A percentile compares a stretch with the other conserved stretches of the same genome.
phyloP scores from a whole-genome alignment of 1,140 invertebrate genomes.

The Zaprionus vittiger region DNA sequence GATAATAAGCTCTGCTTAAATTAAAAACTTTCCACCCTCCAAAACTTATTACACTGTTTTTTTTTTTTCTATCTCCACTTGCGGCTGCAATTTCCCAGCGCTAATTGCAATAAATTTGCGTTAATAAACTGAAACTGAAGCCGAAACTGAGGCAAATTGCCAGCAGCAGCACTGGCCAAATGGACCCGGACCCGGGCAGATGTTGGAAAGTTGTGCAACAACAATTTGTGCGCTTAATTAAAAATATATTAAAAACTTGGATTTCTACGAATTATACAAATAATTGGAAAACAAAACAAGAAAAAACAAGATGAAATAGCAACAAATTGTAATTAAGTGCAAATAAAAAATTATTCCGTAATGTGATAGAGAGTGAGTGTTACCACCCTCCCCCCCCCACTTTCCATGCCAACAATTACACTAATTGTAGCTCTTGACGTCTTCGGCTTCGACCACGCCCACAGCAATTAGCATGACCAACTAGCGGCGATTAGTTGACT shows the following conservation, averaged over 20 bases:
- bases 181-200: slow-evolving; percentile 3
- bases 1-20: slow-evolving; percentile 78
- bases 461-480: slow-evolving; percentile 55
- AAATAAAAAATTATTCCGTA: slow-evolving; percentile 11
- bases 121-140: slow-evolving; percentile 62
- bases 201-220: slow-evolving; percentile 28
- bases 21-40: slow-evolving; percentile 71
- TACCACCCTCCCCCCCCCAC: not conserved
- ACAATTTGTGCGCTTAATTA: slow-evolving; percentile 56
- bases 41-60: slow-evolving; percentile 30
- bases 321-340: not conserved
- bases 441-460: slow-evolving; percentile 35
- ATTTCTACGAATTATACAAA: slow-evolving; percentile 5
- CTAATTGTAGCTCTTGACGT: slow-evolving; percentile 41
- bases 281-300: not conserved
- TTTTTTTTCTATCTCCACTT: slow-evolving; percentile 34
- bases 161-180: slow-evolving; percentile 58
- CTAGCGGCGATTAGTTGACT: slow-evolving; percentile 65
- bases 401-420: slow-evolving; percentile 23
- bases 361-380: not conserved
- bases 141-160: slow-evolving; percentile 58
- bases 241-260: slow-evolving; percentile 49
- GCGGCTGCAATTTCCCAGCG: slow-evolving; percentile 40
- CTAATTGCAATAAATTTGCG: slow-evolving; percentile 79
- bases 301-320: not conserved